These are phyloP conservation scores for Synanthedon tipuliformis DNA, from an alignment of 2,888 invertebrate species.

Conservation along the genomic window DNA sequence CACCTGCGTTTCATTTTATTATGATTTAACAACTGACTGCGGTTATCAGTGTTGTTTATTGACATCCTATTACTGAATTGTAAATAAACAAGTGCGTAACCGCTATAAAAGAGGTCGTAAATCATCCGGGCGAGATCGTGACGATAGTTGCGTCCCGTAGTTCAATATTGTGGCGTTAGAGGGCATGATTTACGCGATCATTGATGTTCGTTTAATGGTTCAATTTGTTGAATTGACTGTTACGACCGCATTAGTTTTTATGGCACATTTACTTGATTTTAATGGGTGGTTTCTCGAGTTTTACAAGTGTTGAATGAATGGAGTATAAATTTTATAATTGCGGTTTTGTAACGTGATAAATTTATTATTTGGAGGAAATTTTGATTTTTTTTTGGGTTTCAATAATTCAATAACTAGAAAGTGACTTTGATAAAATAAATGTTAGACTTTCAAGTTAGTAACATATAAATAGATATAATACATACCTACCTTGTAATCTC, in stretches of 20 bases:
- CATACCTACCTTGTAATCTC: no score
- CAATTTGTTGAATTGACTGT: conserved; percentile 48
- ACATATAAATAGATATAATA: no score
- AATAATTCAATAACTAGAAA: no score
- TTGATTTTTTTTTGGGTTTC: no score
- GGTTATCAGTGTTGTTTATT: conserved; percentile 49
- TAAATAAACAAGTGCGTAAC: conserved; percentile 52
- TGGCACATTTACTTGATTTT: conserved; percentile 47
- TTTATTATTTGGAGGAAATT: no score
- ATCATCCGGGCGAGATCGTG: conserved; percentile 51
- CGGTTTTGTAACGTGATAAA: background rate
- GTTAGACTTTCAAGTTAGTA: no score
- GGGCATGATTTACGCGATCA: conserved; percentile 53
- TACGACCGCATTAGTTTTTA: conserved; percentile 53
- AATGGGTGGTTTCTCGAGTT: conserved; percentile 47
- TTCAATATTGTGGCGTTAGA: conserved; percentile 40
- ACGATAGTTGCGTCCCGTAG: conserved; percentile 42
- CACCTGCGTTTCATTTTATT: conserved; percentile 33
- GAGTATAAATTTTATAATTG: conserved; percentile 10
- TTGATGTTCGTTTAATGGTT: conserved; percentile 37
- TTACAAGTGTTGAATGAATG: conserved; percentile 31
- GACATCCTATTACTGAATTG: conserved; percentile 52
- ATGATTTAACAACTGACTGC: conserved; percentile 41
- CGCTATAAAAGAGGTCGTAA: conserved; percentile 52
- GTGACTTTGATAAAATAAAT: no score